Percentiles rank a stretch among this genome's conserved stretches.
These are phyloP conservation scores for Dermatophagoides farinae DNA, from an alignment of 1,140 invertebrate species.

Conservation along the genomic window DNA sequence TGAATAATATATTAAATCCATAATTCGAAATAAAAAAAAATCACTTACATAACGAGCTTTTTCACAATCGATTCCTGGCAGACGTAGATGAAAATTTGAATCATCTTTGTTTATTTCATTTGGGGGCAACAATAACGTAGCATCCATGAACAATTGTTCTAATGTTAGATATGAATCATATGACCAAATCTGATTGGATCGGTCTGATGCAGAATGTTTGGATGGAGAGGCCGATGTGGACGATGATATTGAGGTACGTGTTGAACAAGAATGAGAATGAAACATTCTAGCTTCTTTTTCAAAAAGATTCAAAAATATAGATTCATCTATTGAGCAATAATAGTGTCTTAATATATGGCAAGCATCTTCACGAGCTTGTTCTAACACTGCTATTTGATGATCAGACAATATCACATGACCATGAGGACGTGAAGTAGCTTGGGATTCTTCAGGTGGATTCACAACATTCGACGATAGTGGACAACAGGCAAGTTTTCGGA, in stretches of 20 bases:
- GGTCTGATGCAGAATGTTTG: too few species aligned
- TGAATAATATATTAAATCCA: not conserved
- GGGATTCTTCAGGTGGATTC: not conserved
- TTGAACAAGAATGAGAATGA: conserved; percentile 20
- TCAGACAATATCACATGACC: conserved; percentile 28
- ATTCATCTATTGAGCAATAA: conserved; percentile 77
- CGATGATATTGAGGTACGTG: too few species aligned
- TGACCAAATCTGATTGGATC: not conserved
- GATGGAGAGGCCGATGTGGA: too few species aligned
- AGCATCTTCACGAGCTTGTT: conserved; percentile 60
- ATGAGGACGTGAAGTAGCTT: not conserved
- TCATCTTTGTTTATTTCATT: conserved; percentile 54
- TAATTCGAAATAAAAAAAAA: not conserved
- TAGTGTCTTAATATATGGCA: conserved; percentile 69
- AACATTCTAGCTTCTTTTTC: conserved; percentile 91
- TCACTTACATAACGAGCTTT: conserved; percentile 47
- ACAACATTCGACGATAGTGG: not conserved
- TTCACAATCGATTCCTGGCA: conserved; percentile 92
- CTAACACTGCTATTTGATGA: conserved; percentile 43
- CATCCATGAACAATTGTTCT: conserved; percentile 83
- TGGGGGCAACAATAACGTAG: conserved; percentile 80
- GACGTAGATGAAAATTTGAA: conserved; percentile 74
- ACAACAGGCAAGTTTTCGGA: not conserved
- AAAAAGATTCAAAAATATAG: conserved; percentile 92
- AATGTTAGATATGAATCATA: conserved; percentile 47